Evolutionary conservation across 1,140 invertebrate genomes (phyloP).

Genomic region (Conus ventricosus): DNA sequence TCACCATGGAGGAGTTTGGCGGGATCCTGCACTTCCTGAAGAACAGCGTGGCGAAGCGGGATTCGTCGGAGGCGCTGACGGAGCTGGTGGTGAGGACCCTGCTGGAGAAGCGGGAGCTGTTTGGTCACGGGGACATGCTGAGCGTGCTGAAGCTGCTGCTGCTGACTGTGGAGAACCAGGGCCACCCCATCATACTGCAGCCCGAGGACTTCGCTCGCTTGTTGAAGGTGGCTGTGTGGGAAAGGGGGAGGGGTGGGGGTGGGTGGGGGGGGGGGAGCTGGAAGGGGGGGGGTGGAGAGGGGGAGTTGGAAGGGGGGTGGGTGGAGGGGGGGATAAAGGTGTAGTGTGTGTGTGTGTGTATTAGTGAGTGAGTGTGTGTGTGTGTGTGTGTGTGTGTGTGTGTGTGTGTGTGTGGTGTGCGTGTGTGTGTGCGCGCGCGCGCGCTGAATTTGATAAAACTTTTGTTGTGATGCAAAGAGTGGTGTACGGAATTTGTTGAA

Average conservation of each 20-base stretch:
- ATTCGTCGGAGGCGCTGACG: neutral
- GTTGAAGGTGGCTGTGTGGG: slow-evolving; percentile 37
- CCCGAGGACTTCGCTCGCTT: slow-evolving; percentile 39
- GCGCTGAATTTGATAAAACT: no score
- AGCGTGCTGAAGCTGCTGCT: slow-evolving; percentile 34
- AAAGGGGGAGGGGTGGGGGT: neutral
- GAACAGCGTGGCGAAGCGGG: neutral
- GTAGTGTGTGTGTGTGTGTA: slow-evolving; percentile 6
- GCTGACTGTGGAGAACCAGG: slow-evolving; percentile 26
- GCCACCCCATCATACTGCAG: slow-evolving; percentile 26
- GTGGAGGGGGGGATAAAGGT: no score
- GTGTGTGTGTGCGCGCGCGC: no score
- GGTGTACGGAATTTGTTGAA: no score
- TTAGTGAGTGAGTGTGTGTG: neutral
- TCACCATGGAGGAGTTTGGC: slow-evolving; percentile 42
- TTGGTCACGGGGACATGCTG: slow-evolving; percentile 25
- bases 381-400: neutral
- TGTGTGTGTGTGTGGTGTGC: no score
- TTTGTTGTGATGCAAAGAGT: no score
- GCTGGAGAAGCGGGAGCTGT: slow-evolving; percentile 17
- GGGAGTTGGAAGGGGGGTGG: neutral
- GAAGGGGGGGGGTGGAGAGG: neutral
- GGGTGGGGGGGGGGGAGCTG: neutral
- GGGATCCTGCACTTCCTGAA: slow-evolving; percentile 51
- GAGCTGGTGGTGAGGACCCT: slow-evolving; percentile 24